Percentiles rank a stretch among this genome's conserved stretches.
These are phyloP conservation scores for Spermophilus dauricus DNA, from an alignment of 2,113 vertebrate species.

Conservation along the genomic window DNA sequence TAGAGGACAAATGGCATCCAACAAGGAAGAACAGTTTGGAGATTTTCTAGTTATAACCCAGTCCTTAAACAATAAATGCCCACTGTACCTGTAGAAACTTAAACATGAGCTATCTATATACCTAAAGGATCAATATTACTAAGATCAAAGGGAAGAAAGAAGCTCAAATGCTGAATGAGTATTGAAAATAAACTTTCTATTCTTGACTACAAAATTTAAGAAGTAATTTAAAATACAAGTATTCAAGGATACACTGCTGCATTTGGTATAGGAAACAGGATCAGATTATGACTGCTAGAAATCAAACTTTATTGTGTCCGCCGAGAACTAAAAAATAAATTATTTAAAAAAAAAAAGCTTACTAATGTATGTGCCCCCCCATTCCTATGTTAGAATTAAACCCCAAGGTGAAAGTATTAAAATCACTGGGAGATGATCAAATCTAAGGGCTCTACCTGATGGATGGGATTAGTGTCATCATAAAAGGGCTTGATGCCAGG, in stretches of 20 bases:
- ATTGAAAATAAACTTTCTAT: conserved; percentile 24
- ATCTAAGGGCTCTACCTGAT: not conserved
- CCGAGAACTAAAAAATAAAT: too few species aligned
- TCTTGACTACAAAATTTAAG: conserved; percentile 15
- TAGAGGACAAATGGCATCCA: not conserved
- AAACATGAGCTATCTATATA: not conserved
- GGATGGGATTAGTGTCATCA: not conserved
- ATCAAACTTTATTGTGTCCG: not conserved
- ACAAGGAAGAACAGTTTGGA: not conserved
- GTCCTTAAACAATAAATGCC: not conserved
- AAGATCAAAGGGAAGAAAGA: conserved; percentile 8
- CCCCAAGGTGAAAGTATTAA: not conserved
- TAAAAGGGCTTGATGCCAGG: not conserved
- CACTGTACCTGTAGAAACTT: not conserved
- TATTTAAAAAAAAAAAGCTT: too few species aligned
- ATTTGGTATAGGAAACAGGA: not conserved
- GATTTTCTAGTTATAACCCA: not conserved
- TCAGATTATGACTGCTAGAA: not conserved
- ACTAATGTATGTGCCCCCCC: not conserved
- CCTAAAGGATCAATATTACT: not conserved
- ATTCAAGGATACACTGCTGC: not conserved
- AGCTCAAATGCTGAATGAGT: not conserved
- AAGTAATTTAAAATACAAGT: not conserved
- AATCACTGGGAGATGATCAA: not conserved
- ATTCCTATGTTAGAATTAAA: not conserved